Evolutionary conservation across 2,113 vertebrate species (phyloP).

Genomic region (Oenanthe melanoleuca): DNA sequence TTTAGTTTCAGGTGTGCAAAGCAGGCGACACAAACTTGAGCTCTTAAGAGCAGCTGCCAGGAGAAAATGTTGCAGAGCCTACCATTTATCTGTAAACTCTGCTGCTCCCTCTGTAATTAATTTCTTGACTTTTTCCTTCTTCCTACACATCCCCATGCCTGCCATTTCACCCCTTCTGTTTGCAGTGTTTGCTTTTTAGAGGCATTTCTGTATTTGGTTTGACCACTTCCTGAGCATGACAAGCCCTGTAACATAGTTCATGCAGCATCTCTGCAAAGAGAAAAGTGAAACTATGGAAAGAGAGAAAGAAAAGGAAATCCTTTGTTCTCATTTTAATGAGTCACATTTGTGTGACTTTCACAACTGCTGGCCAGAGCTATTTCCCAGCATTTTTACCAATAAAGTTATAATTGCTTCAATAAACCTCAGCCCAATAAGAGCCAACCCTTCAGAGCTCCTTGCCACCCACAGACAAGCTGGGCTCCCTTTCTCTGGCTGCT

Average conservation of each 20-base stretch:
- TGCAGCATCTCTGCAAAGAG: background rate
- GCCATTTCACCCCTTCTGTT: background rate
- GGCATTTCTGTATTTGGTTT: background rate
- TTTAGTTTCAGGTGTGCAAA: background rate
- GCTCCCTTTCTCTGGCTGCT: background rate
- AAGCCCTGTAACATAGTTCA: background rate
- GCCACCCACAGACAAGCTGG: background rate
- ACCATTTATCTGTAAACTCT: background rate
- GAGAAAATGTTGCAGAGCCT: background rate
- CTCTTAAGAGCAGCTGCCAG: background rate
- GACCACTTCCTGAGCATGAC: background rate
- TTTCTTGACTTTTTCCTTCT: background rate
- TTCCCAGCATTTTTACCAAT: background rate
- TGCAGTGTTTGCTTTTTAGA: background rate
- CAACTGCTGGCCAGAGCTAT: background rate
- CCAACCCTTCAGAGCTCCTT: background rate
- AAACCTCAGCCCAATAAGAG: fast-evolving
- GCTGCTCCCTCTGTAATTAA: background rate
- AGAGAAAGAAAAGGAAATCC: background rate
- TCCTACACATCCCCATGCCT: background rate
- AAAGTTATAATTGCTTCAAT: background rate
- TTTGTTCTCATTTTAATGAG: background rate
- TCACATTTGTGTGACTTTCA: background rate
- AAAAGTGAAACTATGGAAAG: background rate
- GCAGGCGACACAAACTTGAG: background rate